These are phyloP conservation scores for Napeogenes inachia DNA, from an alignment of 2,888 invertebrate genomes.

Conservation along the genomic window DNA sequence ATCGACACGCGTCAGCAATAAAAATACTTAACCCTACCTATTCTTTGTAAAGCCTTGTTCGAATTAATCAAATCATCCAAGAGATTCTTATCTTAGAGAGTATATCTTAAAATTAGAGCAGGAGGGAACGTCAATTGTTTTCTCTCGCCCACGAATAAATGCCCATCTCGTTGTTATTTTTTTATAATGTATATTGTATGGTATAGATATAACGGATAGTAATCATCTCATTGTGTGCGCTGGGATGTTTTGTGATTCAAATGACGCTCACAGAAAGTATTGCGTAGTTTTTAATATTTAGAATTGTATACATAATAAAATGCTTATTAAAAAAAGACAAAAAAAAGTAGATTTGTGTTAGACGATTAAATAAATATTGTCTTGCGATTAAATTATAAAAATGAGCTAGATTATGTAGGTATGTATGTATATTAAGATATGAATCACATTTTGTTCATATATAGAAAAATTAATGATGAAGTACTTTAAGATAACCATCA, in stretches of 20 bases:
- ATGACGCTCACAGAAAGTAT: conserved; percentile 42
- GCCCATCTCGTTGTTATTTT: conserved; percentile 61
- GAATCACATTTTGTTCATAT: no score
- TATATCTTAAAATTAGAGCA: conserved; percentile 74
- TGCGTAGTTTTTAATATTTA: conserved; percentile 9
- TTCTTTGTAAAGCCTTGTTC: conserved; percentile 64
- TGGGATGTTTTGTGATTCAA: conserved; percentile 55
- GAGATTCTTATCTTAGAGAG: conserved; percentile 58
- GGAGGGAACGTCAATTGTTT: conserved; percentile 71
- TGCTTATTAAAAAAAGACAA: background rate
- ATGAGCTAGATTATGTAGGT: no score
- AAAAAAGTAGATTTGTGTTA: no score
- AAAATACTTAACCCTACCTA: conserved; percentile 66
- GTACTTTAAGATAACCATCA: no score
- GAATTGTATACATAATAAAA: background rate
- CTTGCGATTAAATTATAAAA: no score
- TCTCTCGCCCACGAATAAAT: conserved; percentile 71
- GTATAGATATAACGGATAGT: conserved; percentile 72
- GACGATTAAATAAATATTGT: no score
- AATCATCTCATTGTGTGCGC: conserved; percentile 76
- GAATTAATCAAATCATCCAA: conserved; percentile 75
- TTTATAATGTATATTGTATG: conserved; percentile 46
- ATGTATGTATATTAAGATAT: no score
- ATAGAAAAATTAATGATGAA: no score
- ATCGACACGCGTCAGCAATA: conserved; percentile 75